Conservation (phyloP, 2,888 invertebrate species). For the Cephus pulcher region DNA sequence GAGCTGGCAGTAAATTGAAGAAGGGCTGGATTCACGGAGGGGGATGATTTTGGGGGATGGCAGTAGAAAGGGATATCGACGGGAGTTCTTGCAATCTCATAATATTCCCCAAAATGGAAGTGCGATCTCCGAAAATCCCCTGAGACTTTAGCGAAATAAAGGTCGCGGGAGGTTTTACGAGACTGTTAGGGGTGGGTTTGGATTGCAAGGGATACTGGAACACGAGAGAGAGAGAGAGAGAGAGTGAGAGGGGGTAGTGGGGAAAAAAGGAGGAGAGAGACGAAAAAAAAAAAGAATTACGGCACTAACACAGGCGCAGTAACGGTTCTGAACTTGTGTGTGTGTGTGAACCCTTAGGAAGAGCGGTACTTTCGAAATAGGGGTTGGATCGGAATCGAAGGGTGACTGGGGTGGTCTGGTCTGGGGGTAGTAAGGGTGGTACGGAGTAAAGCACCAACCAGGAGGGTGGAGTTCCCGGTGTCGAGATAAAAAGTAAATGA, state of each 20-base stretch:
- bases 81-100: constrained; percentile 52
- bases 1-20: neutral
- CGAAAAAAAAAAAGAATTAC: constrained; percentile 24
- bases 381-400: neutral
- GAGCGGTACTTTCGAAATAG: neutral
- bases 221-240: constrained; percentile 28
- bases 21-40: neutral
- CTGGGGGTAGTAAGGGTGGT: constrained; percentile 7
- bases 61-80: neutral
- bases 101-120: constrained; percentile 53
- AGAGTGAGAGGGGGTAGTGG: constrained; percentile 25
- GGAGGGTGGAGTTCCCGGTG: constrained; percentile 37
- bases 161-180: constrained; percentile 31
- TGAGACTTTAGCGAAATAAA: constrained; percentile 57
- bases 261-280: constrained; percentile 1
- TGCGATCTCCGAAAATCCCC: constrained; percentile 52
- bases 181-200: neutral
- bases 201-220: neutral
- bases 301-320: neutral
- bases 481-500: constrained; percentile 65
- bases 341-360: neutral
- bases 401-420: constrained; percentile 13
- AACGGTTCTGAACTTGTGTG: neutral
- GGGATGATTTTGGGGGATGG: neutral
- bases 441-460: neutral